Evolutionary conservation across 2,888 invertebrate species (phyloP), one percentile per base, ranked within the genome.

Genomic region (Sesia bembeciformis): DNA sequence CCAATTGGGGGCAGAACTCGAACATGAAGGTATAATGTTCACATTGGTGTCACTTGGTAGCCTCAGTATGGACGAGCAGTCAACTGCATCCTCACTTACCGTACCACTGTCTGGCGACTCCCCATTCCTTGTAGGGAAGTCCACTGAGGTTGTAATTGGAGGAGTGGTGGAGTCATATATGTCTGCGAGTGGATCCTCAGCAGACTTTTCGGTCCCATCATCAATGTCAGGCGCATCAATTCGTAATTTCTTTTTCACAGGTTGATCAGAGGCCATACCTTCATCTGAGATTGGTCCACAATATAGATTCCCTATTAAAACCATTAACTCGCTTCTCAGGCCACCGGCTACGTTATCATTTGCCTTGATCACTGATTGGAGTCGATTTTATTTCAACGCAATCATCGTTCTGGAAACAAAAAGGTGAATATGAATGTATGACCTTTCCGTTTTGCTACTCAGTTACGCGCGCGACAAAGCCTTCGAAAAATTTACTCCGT

Each of bases 231-330:
- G 91, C 5, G 90, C 90, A 64, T 93, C 93, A 64, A 95, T 93
- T 72, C 95, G 92, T 76, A 94, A 93, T 76, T 96, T 94, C 90
- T 96, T 96, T 78, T 95, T 95, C 67, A 94, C 93, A 64, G 96
- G 96, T 86, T 96, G 96, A 84, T 95, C 94, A 65, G 93, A 93
- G 74, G 92, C 93, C 94, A 94, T 94, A 69, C 84, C 91, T 84
- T 87, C 90, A 84, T 89, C 84, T 78, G 87, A 81, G 80, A 85
- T 84, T 78, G 85, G 83, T 78, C 75, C 74, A 74, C 89, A 90
- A 71, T 80, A 76, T 64, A 87, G 81, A 70, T 90, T 90, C 82
- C 90, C 90, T 79, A 91, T 89, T 84, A 92, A 91, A 91, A 93
- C 93, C 93, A 93, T 93, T 75, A 84, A 87, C 81, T 60, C 69